phyloP scores from a whole-genome alignment of 2,888 invertebrate genomes.

The Leucophenga maculata region DNA sequence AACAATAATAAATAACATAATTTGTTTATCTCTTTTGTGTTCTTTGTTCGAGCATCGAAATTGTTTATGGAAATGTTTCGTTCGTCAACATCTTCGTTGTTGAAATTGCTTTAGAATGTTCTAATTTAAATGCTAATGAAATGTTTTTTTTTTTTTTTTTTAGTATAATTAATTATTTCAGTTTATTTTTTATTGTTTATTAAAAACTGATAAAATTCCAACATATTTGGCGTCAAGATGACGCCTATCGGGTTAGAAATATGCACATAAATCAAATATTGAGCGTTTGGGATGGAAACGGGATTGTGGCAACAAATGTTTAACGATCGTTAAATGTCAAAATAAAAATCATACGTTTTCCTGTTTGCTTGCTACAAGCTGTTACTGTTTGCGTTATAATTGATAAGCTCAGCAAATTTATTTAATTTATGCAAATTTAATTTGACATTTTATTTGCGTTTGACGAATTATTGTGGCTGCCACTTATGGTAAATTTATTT shows the following conservation, averaged over 20 bases:
- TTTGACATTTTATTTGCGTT: no score
- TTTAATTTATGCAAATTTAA: conserved; percentile 7
- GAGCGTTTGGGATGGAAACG: no score
- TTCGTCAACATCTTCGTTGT: not conserved
- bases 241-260: conserved; percentile 20
- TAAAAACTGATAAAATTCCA: not conserved
- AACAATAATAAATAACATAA: conserved; percentile 29
- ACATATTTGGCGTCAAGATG: conserved; percentile 46
- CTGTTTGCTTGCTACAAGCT: not conserved
- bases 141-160: conserved; percentile 24
- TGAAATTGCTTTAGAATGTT: conserved; percentile 47
- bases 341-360: conserved; percentile 2
- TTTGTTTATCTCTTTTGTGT: conserved; percentile 29
- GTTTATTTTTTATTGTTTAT: conserved; percentile 17
- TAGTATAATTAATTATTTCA: conserved; percentile 54
- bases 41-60: conserved; percentile 5
- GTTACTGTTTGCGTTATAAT: not conserved
- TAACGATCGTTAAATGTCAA: conserved; percentile 9
- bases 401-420: conserved; percentile 7
- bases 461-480: not conserved
- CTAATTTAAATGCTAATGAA: conserved; percentile 61
- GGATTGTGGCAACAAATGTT: no score
- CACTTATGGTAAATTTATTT: not conserved
- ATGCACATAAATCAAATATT: no score
- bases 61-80: not conserved